phyloP scores from a whole-genome alignment of 2,888 invertebrate genomes.

The Andrena hattorfiana region DNA sequence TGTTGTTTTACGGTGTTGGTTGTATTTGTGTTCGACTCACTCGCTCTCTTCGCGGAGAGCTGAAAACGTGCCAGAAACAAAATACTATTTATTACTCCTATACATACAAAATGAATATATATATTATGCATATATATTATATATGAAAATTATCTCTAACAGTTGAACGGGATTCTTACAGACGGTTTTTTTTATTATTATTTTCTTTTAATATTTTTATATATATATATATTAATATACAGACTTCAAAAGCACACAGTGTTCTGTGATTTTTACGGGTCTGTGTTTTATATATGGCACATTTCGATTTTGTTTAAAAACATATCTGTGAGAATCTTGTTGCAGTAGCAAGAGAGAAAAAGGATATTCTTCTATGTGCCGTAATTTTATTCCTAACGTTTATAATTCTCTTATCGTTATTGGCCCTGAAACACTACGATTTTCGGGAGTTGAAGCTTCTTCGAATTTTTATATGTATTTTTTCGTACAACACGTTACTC shows the following conservation, averaged over 20 bases:
- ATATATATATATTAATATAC: background rate
- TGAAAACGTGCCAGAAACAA: constrained; percentile 79
- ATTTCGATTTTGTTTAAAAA: constrained; percentile 1
- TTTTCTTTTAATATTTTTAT: constrained; percentile 1
- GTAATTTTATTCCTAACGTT: constrained; percentile 79
- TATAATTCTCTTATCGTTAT: constrained; percentile 70
- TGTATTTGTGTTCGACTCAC: constrained; percentile 67
- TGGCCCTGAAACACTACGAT: constrained; percentile 62
- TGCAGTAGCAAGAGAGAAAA: constrained; percentile 62
- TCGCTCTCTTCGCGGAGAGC: constrained; percentile 72
- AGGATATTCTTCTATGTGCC: constrained; percentile 83
- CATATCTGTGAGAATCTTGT: constrained; percentile 58
- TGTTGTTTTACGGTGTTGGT: constrained; percentile 61
- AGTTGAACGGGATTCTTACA: constrained; percentile 52
- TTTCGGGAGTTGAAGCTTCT: constrained; percentile 42
- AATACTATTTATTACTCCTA: constrained; percentile 78
- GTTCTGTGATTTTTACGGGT: background rate
- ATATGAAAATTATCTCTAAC: constrained; percentile 63
- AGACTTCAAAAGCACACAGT: constrained; percentile 19
- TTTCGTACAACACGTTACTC: constrained; percentile 1
- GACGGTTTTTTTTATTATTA: constrained; percentile 41
- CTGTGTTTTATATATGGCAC: background rate
- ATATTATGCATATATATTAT: constrained; percentile 58
- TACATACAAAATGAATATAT: constrained; percentile 65
- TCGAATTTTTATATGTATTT: constrained; percentile 17